Conservation (phyloP, 2,113 vertebrate genomes). For the Phalacrocorax aristotelis region DNA sequence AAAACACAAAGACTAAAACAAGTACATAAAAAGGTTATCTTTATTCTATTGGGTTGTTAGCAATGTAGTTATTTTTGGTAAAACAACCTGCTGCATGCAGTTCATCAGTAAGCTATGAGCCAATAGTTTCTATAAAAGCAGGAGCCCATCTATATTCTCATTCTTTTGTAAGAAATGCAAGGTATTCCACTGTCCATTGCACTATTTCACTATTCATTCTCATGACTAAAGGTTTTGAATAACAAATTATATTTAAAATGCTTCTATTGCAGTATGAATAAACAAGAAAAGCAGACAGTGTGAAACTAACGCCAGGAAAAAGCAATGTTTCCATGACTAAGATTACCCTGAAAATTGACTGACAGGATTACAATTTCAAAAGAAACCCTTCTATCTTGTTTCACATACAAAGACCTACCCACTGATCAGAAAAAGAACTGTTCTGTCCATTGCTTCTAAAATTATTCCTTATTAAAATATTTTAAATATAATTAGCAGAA, state of each 20-base stretch:
- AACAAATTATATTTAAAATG: slow-evolving; percentile 52
- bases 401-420: background rate
- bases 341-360: slow-evolving; percentile 40
- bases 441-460: slow-evolving; percentile 42
- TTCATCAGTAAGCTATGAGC: slow-evolving; percentile 74
- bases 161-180: slow-evolving; percentile 76
- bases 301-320: slow-evolving; percentile 68
- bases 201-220: slow-evolving; percentile 63
- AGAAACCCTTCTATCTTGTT: background rate
- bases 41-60: slow-evolving; percentile 84
- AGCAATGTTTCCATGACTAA: slow-evolving; percentile 22
- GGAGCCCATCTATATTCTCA: slow-evolving; percentile 59
- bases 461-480: slow-evolving; percentile 54
- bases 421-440: slow-evolving; percentile 59
- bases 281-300: slow-evolving; percentile 59
- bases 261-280: slow-evolving; percentile 57
- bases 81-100: slow-evolving; percentile 86
- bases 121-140: slow-evolving; percentile 77
- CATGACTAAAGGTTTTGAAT: slow-evolving; percentile 34
- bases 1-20: slow-evolving; percentile 64
- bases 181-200: slow-evolving; percentile 43
- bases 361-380: background rate
- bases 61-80: slow-evolving; percentile 72
- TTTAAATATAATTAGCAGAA: slow-evolving; percentile 26
- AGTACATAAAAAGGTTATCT: slow-evolving; percentile 81